Base-by-base conservation (phyloP, 2,888 invertebrate genomes). In the Eueremaeus valkanovi region DNA sequence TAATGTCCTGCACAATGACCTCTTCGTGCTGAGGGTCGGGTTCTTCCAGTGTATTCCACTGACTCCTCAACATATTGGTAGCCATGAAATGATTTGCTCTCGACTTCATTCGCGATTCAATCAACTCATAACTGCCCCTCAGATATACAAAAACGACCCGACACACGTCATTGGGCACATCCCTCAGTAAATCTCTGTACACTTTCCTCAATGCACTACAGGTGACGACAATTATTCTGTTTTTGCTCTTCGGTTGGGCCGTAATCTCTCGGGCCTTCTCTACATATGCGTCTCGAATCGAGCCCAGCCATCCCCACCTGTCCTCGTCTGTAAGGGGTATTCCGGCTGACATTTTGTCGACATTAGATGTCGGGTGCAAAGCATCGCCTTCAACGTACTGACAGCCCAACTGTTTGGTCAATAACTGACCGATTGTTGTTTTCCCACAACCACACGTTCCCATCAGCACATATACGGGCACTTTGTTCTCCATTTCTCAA, bases 391-490 rank as follows among this genome's bases (percentile, higher is more conserved):
- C 76, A 24, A 75, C 29, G 31, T 29, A 75, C 11, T 0, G 0
- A 36, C 63, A 70, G 1, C 24, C 9, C 0, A 73, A 24, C 1
- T 36, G 21, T 31, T 75, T 27, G 33, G 42, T 61, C 36, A 75
- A 73, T 18, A 1, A 3, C 18, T 75, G 5, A 9, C 18, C 76
- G 21, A 73, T 31, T 1, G 76, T 63, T 11, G 61, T 75, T 61
- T 75, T 75, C 0, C 76, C 76, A 27, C 76, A 75, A 61, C 76
- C 76, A 21, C 66, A 40, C 16, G 73, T 40, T 18, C 76, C 76
- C 76, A 75, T 75, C 45, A 73, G 33, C 18, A 75, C 29, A 18
- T 36, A 75, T 9, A 75, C 33, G 16, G 31, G 49, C 18, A 75
- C 51, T 36, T 61, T n/a, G n/a, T n/a, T n/a, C n/a, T n/a, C n/a